Percentiles rank a stretch among this genome's conserved stretches.
Evolutionary conservation across 2,888 invertebrate species (phyloP).

Genomic region (Habroteleia sp.): DNA sequence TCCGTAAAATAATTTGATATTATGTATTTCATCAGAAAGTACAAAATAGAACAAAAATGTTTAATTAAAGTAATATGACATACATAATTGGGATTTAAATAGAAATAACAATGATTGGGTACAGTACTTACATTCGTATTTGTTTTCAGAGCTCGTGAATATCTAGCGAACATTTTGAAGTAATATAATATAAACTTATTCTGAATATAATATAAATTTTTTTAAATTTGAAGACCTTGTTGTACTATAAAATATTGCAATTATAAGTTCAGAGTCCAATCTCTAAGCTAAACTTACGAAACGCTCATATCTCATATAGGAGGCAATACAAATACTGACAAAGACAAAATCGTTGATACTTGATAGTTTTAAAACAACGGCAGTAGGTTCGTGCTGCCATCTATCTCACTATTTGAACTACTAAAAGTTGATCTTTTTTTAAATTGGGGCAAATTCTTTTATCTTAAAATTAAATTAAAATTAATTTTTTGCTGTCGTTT

Average conservation of each 20-base stretch:
- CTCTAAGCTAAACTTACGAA: too few species aligned
- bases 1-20: too few species aligned
- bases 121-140: conserved; percentile 62
- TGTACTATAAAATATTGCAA: conserved; percentile 29
- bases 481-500: too few species aligned
- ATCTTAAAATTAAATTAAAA: too few species aligned
- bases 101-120: neutral
- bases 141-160: conserved; percentile 59
- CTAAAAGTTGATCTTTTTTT: too few species aligned
- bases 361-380: conserved; percentile 6
- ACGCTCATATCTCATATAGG: too few species aligned
- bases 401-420: too few species aligned
- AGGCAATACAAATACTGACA: too few species aligned
- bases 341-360: too few species aligned
- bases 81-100: conserved; percentile 1
- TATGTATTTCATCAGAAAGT: neutral
- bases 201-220: neutral
- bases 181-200: conserved; percentile 1
- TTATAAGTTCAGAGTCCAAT: conserved; percentile 47
- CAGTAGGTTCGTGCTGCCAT: too few species aligned
- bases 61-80: neutral
- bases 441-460: too few species aligned
- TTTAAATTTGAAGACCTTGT: conserved; percentile 8
- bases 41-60: neutral
- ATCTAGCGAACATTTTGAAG: conserved; percentile 64